Percentiles rank a stretch among this genome's conserved stretches.
These are phyloP conservation scores for Eudasyphora cyanicolor DNA, from an alignment of 2,888 invertebrate genomes.

Conservation along the genomic window DNA sequence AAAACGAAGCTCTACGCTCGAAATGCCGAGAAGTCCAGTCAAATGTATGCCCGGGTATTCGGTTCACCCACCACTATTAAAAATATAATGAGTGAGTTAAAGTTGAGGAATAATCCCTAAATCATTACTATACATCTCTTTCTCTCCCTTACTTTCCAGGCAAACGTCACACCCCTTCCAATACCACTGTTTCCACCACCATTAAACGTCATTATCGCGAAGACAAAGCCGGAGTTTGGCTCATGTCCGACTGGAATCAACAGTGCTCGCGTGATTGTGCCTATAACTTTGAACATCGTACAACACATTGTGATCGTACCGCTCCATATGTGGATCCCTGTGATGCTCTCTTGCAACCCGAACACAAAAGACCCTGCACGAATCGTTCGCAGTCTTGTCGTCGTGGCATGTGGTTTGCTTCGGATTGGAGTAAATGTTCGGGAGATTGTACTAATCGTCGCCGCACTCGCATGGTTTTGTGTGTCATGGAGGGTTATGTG, in stretches of 20 bases:
- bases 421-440: conserved; percentile 83
- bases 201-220: conserved; percentile 69
- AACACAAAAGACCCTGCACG: conserved; percentile 83
- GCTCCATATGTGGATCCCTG: conserved; percentile 83
- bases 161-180: conserved; percentile 54
- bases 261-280: conserved; percentile 87
- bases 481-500: conserved; percentile 70
- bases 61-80: conserved; percentile 59
- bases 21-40: conserved; percentile 65
- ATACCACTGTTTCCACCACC: conserved; percentile 51
- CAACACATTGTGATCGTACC: conserved; percentile 84
- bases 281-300: conserved; percentile 86
- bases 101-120: neutral
- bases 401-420: conserved; percentile 89
- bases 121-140: neutral
- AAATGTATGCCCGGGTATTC: conserved; percentile 68
- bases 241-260: conserved; percentile 75
- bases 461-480: conserved; percentile 71
- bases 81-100: conserved; percentile 46
- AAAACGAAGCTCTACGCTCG: conserved; percentile 69
- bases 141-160: conserved; percentile 42
- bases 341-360: conserved; percentile 82
- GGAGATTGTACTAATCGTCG: conserved; percentile 76
- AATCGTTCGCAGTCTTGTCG: conserved; percentile 83
- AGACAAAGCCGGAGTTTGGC: conserved; percentile 74